Base-by-base conservation (phyloP, 2,888 invertebrate genomes). In the Patella caerulea region DNA sequence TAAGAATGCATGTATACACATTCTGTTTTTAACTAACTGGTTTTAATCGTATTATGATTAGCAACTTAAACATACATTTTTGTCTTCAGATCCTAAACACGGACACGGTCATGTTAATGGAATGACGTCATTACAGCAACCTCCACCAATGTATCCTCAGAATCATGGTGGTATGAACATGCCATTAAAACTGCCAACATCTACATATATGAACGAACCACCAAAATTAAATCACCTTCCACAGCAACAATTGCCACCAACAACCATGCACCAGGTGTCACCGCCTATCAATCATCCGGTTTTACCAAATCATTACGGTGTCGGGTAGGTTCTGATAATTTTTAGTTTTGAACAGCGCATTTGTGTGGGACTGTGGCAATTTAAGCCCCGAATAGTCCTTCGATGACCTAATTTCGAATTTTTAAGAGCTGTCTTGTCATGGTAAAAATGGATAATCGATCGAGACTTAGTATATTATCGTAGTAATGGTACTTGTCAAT, bases 1-100 rank as follows among this genome's bases (percentile, higher is more conserved):
- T 45, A 1, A 9, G 9, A 45, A 7, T 9, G 1, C 9, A 45
- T 45, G 45, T 9, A 9, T 45, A 45, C 45, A 45, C 7, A 45
- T 45, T 45, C 45, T 45, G 45, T 45, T 45, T 29, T 45, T 0
- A 34, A 34, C 34, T 34, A 34, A 4, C 7, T 34, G 34, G 34
- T 34, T 34, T 34, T 34, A 34, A 5, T 34, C 34, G 34, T 34
- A 4, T 45, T 45, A 29, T 29, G 7, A 34, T 3, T 9, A 9
- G 45, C 45, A 45, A 45, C 45, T 45, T 45, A 7, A 45, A 0
- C 45, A 45, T 9, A 4, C 45, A 9, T 45, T 15, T 75, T n/a
- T 76, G 24, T 55, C 78, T 81, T 29, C 79, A 82, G 82, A 82
- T 87, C 93, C 93, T 55, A 81, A 81, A 74, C 76, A 73, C 78